Conservation (phyloP, 2,113 vertebrate genomes). For the Vanacampus margaritifer region DNA sequence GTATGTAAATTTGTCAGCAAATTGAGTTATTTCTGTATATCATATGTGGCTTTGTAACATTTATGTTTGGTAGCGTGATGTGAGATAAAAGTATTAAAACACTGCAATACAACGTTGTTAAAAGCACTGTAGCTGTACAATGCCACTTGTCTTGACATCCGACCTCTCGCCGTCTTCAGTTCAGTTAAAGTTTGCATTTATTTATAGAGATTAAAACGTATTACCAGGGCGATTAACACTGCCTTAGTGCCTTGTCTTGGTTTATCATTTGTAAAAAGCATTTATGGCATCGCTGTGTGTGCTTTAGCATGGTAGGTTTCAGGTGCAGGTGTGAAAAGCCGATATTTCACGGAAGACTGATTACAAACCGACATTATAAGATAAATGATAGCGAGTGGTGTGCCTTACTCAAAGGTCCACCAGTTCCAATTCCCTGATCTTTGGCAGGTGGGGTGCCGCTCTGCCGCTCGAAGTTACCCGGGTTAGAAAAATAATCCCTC, state of each 20-base stretch:
- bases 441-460: conserved; percentile 83
- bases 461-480: conserved; percentile 95
- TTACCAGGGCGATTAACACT: background rate
- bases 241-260: background rate
- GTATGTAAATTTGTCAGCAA: background rate
- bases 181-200: background rate
- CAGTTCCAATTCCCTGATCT: conserved; percentile 75
- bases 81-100: background rate
- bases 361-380: background rate
- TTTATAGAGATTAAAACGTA: background rate
- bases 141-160: conserved; percentile 17
- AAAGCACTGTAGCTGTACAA: background rate
- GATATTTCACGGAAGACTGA: conserved; percentile 26
- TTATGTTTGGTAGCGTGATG: background rate
- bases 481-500: conserved; percentile 96
- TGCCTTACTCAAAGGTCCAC: conserved; percentile 74
- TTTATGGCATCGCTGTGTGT: background rate
- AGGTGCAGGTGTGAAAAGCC: conserved; percentile 34
- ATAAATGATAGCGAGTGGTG: conserved; percentile 15
- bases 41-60: background rate
- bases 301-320: background rate
- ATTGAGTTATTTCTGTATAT: no score
- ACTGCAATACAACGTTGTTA: background rate
- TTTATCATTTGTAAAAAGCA: background rate
- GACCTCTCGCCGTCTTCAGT: conserved; percentile 11